These are phyloP conservation scores for Semnornis frantzii DNA, from an alignment of 2,113 vertebrate species.

Conservation along the genomic window DNA sequence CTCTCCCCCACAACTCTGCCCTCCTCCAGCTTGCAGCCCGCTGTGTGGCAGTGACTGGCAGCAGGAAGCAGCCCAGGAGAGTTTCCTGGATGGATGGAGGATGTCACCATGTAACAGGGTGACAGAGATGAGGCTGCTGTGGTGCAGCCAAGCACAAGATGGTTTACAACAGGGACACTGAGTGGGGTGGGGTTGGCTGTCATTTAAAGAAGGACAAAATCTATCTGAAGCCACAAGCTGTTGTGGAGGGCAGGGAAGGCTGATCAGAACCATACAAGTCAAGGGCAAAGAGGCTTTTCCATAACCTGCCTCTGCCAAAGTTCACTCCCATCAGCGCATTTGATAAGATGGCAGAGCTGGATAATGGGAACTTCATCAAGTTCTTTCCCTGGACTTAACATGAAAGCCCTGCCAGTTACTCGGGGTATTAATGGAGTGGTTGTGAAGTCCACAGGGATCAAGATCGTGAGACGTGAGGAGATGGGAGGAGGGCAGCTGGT, in stretches of 20 bases:
- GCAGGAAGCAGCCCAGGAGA: neutral
- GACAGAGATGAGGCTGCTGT: neutral
- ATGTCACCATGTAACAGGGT: neutral
- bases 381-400: neutral
- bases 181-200: neutral
- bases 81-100: neutral
- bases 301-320: neutral
- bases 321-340: neutral
- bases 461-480: neutral
- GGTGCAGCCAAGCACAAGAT: neutral
- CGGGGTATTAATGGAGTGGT: neutral
- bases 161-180: neutral
- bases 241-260: neutral
- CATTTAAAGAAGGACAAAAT: neutral
- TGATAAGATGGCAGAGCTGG: neutral
- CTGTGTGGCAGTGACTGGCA: fast-evolving
- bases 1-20: neutral
- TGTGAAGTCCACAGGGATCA: neutral
- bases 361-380: neutral
- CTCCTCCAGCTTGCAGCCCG: neutral
- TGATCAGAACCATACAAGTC: neutral
- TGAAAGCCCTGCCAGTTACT: fast-evolving
- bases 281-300: neutral
- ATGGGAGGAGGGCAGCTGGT: neutral
- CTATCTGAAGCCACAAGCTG: neutral